Base-by-base conservation (phyloP, 2,888 invertebrate species). In the Hipparchia sbordonii region DNA sequence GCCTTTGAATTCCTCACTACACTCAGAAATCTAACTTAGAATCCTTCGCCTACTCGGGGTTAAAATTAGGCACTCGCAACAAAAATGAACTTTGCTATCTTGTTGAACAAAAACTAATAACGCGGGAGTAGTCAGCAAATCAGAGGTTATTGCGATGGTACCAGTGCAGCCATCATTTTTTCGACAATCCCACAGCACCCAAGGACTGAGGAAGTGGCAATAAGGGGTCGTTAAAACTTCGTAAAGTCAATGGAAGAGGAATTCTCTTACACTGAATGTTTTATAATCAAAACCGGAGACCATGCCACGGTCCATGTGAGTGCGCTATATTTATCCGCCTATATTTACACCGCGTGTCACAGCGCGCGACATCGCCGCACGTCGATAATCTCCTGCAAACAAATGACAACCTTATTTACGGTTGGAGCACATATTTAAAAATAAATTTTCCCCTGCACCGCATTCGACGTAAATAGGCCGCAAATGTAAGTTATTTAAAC, bases 301-400 rank as follows among this genome's bases (percentile, higher is more conserved):
- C 76, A 74, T 76, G 77, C 79, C 79, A 82, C 83, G 82, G 82
- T 82, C 82, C 84, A 85, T 84, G 85, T 85, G 89, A 85, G 84
- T 84, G 83, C 74, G 80, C 89, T 92, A 92, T 89, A 89, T 91
- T 88, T 90, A 87, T 78, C 66, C 74, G 23, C 33, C 60, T 73
- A 73, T 73, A 73, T 71, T 73, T 71, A 73, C 63, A 82, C 81
- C 81, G 83, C 84, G 84, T 91, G 92, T 91, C 90, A 89, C 91
- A 87, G 84, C 84, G 83, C 82, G 87, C 88, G 90, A 90, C 91
- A 89, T 88, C 89, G 84, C 81, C 80, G 70, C 73, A 63, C 69
- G 73, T 70, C 75, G 72, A 77, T 76, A 72, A 9, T 46, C 12
- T 6, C 52, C 69, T 76, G 33, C 74, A 72, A 46, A 72, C 75